These are phyloP conservation scores for Chrysocyon brachyurus DNA, from an alignment of 2,797 vertebrate genomes.

Conservation along the genomic window DNA sequence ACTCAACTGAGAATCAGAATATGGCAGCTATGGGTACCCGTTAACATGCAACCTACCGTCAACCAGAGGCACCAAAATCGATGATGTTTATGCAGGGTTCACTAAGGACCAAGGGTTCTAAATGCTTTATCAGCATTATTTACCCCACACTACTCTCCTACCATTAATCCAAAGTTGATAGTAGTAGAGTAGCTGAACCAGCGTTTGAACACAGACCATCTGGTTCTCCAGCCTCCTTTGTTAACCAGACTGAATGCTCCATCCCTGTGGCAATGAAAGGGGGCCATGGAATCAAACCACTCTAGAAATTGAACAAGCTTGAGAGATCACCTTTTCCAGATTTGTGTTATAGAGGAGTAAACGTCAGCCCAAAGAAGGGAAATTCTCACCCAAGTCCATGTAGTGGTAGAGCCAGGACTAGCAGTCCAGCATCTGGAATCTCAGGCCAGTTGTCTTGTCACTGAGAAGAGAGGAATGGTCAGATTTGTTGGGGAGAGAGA, in stretches of 20 bases:
- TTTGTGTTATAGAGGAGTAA: not conserved
- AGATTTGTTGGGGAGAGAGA: not conserved
- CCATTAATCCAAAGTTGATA: not conserved
- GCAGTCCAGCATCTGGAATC: not conserved
- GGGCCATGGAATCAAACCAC: not conserved
- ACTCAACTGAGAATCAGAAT: not conserved
- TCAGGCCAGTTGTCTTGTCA: not conserved
- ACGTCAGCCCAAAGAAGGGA: not conserved
- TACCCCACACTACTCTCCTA: not conserved
- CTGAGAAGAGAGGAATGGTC: not conserved
- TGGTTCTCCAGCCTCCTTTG: not conserved
- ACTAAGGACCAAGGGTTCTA: not conserved
- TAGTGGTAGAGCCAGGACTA: not conserved
- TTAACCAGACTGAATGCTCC: not conserved
- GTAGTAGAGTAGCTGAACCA: not conserved
- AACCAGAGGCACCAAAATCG: conserved; percentile 9
- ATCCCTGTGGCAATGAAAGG: not conserved
- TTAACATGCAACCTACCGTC: not conserved
- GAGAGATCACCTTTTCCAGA: not conserved
- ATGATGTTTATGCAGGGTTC: not conserved
- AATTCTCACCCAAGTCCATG: not conserved
- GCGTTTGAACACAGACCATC: not conserved
- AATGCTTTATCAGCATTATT: not conserved
- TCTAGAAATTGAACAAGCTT: not conserved
- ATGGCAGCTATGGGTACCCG: not conserved